These are phyloP conservation scores for Chromoteleia sp. DNA, from an alignment of 2,888 invertebrate genomes.

Conservation along the genomic window DNA sequence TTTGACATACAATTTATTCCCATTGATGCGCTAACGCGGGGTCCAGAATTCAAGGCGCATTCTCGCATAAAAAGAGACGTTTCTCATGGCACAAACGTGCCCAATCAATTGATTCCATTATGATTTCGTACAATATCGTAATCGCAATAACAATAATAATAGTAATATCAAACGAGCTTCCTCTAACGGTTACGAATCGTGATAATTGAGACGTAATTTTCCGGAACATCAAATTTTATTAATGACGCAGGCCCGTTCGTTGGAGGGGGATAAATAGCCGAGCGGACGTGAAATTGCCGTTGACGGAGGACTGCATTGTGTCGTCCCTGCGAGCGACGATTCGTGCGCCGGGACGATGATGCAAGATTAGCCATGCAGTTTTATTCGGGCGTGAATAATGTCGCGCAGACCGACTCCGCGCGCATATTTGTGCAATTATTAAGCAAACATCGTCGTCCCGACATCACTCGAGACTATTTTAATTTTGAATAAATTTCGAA, in stretches of 20 bases:
- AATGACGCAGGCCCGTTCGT: conserved; percentile 74
- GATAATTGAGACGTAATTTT: conserved; percentile 82
- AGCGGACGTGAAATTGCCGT: conserved; percentile 74
- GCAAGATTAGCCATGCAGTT: conserved; percentile 81
- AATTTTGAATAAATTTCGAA: conserved; percentile 26
- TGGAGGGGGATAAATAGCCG: conserved; percentile 70
- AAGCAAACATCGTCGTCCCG: conserved; percentile 8
- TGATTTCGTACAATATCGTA: conserved; percentile 24
- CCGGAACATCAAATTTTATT: conserved; percentile 83
- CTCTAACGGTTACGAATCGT: conserved; percentile 61
- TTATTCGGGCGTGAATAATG: conserved; percentile 80
- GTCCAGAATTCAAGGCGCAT: neutral
- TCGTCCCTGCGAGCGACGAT: conserved; percentile 69
- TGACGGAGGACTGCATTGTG: conserved; percentile 71
- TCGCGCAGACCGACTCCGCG: conserved; percentile 5
- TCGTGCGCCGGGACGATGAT: conserved; percentile 80
- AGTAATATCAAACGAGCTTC: conserved; percentile 43
- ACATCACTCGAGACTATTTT: neutral
- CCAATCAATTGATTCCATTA: conserved; percentile 39
- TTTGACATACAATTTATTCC: neutral
- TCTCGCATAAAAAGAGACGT: conserved; percentile 3
- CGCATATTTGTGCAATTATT: conserved; percentile 23
- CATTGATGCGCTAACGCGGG: neutral
- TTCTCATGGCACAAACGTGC: neutral
- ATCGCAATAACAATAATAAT: conserved; percentile 28